Conservation (phyloP, 2,113 vertebrate genomes). For the Tricholaema leucomelas region DNA sequence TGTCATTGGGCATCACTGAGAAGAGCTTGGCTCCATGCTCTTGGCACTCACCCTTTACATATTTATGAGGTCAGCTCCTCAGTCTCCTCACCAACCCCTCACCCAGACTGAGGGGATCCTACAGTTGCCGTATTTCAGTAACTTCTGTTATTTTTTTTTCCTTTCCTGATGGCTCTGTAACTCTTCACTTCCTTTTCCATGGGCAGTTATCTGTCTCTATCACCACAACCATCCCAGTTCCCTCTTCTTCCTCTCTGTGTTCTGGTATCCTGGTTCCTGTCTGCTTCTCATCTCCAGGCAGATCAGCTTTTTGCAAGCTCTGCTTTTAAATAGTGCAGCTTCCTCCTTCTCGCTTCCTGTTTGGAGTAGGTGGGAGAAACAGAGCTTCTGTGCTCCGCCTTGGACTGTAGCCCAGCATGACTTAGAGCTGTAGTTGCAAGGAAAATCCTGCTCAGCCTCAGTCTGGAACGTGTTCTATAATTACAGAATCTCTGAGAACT, state of each 20-base stretch:
- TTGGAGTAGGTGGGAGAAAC: conserved; percentile 53
- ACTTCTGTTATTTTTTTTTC: not conserved
- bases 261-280: conserved; percentile 14
- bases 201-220: not conserved
- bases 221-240: not conserved
- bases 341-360: conserved; percentile 65
- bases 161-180: not conserved
- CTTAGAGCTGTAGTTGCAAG: conserved; percentile 20
- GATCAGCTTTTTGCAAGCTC: conserved; percentile 47
- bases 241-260: not conserved
- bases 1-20: too few relatives aligned
- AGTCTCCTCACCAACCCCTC: not conserved
- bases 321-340: conserved; percentile 56
- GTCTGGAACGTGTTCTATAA: conserved; percentile 50
- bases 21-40: too few relatives aligned
- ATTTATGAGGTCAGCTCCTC: too few relatives aligned
- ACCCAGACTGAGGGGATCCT: not conserved
- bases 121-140: not conserved
- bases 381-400: not conserved
- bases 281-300: conserved; percentile 40
- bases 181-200: not conserved
- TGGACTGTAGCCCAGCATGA: conserved; percentile 54
- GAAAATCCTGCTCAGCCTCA: conserved; percentile 63
- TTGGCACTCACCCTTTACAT: too few relatives aligned
- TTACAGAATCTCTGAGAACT: conserved; percentile 59